Conservation (phyloP, 2,113 vertebrate species). For the Paramormyrops kingsleyae region DNA sequence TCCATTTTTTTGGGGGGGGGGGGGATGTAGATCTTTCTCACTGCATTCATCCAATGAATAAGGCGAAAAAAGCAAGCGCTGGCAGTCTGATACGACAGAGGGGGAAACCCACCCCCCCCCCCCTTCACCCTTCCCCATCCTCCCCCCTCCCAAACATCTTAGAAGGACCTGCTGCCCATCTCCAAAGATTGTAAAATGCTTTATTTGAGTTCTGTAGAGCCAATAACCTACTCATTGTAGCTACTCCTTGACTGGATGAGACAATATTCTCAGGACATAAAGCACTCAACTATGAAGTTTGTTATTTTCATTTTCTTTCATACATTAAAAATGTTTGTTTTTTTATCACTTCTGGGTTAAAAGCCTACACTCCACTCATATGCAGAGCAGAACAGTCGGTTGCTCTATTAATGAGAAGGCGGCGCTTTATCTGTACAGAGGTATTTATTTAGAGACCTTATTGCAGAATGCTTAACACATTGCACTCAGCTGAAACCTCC, state of each 20-base stretch:
- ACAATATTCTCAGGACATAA: slow-evolving; percentile 64
- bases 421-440: slow-evolving; percentile 52
- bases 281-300: slow-evolving; percentile 41
- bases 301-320: slow-evolving; percentile 35
- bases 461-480: slow-evolving; percentile 65
- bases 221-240: slow-evolving; percentile 50
- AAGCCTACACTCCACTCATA: slow-evolving; percentile 52
- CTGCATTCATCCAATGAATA: slow-evolving; percentile 30
- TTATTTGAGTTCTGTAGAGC: slow-evolving; percentile 31
- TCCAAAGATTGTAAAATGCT: slow-evolving; percentile 46
- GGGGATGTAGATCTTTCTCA: slow-evolving; percentile 19
- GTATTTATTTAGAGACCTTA: slow-evolving; percentile 82
- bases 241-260: slow-evolving; percentile 51
- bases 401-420: slow-evolving; percentile 30
- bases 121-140: background rate
- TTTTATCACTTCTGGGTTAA: slow-evolving; percentile 34
- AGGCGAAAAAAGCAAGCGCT: slow-evolving; percentile 21
- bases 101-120: background rate
- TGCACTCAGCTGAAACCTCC: slow-evolving; percentile 58
- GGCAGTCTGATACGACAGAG: background rate
- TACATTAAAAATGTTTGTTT: slow-evolving; percentile 11
- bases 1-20: background rate
- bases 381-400: slow-evolving; percentile 38
- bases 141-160: background rate
- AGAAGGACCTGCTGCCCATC: slow-evolving; percentile 28